Conservation (phyloP, 2,888 invertebrate species). For the Meliscaeva auricollis region DNA sequence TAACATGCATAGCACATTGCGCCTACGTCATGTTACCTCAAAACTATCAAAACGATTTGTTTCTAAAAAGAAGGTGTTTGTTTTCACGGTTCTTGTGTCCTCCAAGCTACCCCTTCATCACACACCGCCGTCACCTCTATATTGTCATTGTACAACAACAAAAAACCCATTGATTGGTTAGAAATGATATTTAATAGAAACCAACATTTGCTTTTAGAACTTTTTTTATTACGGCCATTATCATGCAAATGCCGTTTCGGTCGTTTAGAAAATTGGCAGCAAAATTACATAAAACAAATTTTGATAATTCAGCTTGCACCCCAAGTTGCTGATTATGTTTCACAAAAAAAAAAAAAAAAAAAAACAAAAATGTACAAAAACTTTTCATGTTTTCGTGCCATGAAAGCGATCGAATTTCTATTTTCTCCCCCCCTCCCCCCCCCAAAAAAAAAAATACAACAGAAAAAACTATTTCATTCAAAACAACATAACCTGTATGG, state of each 20-base stretch:
- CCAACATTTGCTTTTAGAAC: slow-evolving; percentile 28
- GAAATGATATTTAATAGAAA: slow-evolving; percentile 61
- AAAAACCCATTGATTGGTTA: slow-evolving; percentile 46
- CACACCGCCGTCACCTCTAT: not conserved
- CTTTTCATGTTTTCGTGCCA: slow-evolving; percentile 49
- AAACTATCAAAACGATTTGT: slow-evolving; percentile 20
- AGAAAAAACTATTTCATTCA: slow-evolving; percentile 13
- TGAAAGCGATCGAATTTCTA: slow-evolving; percentile 34
- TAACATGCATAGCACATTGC: slow-evolving; percentile 37
- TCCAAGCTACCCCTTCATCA: not conserved
- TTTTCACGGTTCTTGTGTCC: slow-evolving; percentile 56
- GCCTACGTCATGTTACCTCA: slow-evolving; percentile 19
- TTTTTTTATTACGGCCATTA: slow-evolving; percentile 35
- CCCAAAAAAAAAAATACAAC: no score
- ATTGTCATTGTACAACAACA: slow-evolving; percentile 44
- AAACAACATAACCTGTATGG: not conserved
- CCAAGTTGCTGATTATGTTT: slow-evolving; percentile 35
- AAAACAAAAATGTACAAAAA: no score
- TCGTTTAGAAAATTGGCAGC: slow-evolving; percentile 62
- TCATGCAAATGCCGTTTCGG: slow-evolving; percentile 55
- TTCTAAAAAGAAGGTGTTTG: slow-evolving; percentile 64
- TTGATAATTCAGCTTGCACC: slow-evolving; percentile 14
- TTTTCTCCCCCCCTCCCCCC: no score
- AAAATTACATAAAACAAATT: slow-evolving; percentile 61
- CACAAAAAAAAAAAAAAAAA: not conserved